These are phyloP conservation scores for Cephus pulcher DNA, from an alignment of 2,888 invertebrate genomes.

Conservation along the genomic window DNA sequence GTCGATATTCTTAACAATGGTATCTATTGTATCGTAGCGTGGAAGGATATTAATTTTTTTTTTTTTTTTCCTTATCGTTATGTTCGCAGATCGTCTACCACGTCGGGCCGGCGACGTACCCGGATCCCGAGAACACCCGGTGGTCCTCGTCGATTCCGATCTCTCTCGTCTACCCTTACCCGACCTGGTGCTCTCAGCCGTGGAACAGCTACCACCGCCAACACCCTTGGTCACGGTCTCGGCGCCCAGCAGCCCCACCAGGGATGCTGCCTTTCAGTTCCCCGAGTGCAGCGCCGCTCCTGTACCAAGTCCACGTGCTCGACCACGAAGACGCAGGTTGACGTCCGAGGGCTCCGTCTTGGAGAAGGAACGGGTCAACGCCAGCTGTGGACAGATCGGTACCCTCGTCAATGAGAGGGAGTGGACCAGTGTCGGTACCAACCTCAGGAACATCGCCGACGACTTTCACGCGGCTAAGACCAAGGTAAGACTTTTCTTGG, in stretches of 20 bases:
- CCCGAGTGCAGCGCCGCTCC: slow-evolving; percentile 59
- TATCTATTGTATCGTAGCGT: not conserved
- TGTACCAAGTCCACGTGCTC: slow-evolving; percentile 61
- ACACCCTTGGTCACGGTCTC: slow-evolving; percentile 64
- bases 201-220: slow-evolving; percentile 58
- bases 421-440: slow-evolving; percentile 61
- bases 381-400: slow-evolving; percentile 47
- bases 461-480: slow-evolving; percentile 63
- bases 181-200: slow-evolving; percentile 61
- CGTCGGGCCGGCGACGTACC: slow-evolving; percentile 50
- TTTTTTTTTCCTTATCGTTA: not conserved
- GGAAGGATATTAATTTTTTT: not conserved
- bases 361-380: slow-evolving; percentile 46
- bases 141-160: slow-evolving; percentile 59
- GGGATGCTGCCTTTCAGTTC: slow-evolving; percentile 63
- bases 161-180: slow-evolving; percentile 59
- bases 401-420: slow-evolving; percentile 54
- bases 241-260: slow-evolving; percentile 62
- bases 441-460: slow-evolving; percentile 63
- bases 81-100: slow-evolving; percentile 56
- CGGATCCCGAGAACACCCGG: slow-evolving; percentile 51
- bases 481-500: slow-evolving; percentile 48
- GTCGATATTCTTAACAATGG: not conserved
- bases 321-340: slow-evolving; percentile 61
- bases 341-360: slow-evolving; percentile 57